Evolutionary conservation across 2,888 invertebrate species (phyloP).

Genomic region (Bibio marci): DNA sequence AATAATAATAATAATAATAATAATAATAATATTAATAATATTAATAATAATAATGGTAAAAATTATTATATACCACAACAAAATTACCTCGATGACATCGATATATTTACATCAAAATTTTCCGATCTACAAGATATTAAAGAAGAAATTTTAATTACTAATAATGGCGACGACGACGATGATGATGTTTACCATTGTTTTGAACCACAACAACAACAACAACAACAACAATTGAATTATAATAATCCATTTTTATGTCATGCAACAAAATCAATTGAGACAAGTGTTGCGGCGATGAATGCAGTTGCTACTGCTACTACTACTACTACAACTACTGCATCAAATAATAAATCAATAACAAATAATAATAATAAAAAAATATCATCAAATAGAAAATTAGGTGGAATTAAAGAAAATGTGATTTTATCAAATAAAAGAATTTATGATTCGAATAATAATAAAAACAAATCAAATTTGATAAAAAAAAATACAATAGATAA

Average conservation of each 20-base stretch:
- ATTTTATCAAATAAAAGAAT: too few species aligned
- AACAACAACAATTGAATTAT: conserved; percentile 11
- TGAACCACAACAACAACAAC: conserved; percentile 8
- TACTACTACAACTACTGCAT: conserved; percentile 3
- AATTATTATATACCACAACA: neutral
- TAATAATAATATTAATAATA: neutral
- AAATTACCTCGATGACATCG: neutral
- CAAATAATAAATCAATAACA: too few species aligned
- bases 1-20: neutral
- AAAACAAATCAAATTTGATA: too few species aligned
- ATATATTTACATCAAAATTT: neutral
- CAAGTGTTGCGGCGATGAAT: too few species aligned
- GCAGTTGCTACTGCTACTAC: too few species aligned
- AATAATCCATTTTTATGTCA: too few species aligned
- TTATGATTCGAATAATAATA: too few species aligned
- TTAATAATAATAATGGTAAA: neutral
- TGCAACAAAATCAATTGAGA: conserved; percentile 6
- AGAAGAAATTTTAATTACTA: conserved; percentile 9
- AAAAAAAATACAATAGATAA: too few species aligned
- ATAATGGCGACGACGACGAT: conserved; percentile 3
- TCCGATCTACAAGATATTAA: conserved; percentile 11
- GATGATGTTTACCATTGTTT: conserved; percentile 3
- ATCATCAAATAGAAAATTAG: too few species aligned
- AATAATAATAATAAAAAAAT: too few species aligned
- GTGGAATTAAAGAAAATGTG: too few species aligned